Evolutionary conservation across 2,888 invertebrate species (phyloP), one percentile per base, ranked within the genome.

Genomic region (Oligia fasciuncula): DNA sequence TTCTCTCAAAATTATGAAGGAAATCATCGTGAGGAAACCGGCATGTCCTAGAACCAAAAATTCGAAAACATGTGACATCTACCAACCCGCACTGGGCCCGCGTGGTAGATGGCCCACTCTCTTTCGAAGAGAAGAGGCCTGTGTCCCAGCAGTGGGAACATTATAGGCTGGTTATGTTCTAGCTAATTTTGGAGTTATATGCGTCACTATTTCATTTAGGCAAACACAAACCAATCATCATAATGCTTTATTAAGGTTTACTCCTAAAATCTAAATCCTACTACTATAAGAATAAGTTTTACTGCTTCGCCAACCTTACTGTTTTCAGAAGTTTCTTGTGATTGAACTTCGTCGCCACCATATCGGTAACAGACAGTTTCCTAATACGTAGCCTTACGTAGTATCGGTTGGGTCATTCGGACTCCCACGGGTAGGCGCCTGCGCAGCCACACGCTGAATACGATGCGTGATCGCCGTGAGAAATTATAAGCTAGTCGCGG

Each of bases 381-480:
- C 89, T 88, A 91, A 90, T 80, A 85, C 73, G 79, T 83, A 75
- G 60, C n/a, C 73, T 81, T 87, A 89, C 76, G 85, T 82, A 83
- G 87, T 84, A 84, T 81, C 74, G 66, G 80, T 83, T 83, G 71
- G 74, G 84, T 73, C 77, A 77, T 81, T 82, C 80, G 85, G 80
- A 90, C 92, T 95, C 94, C 94, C 95, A 95, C 93, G 94, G 91
- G 90, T 87, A 84, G 89, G 91, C 93, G 92, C 90, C 90, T 89
- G 92, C 90, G 91, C 91, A 91, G 85, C 91, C 90, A 89, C 89
- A 90, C 89, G 91, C 90, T 89, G 88, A 87, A 89, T 88, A 88
- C 89, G 92, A 93, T 89, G 91, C 88, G 91, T 91, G 95, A 96
- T 95, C 95, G 93, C 94, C 96, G 96, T 96, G 96, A 95, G 96